phyloP scores from a whole-genome alignment of 2,113 vertebrate species.

The Thinocorus orbignyianus region DNA sequence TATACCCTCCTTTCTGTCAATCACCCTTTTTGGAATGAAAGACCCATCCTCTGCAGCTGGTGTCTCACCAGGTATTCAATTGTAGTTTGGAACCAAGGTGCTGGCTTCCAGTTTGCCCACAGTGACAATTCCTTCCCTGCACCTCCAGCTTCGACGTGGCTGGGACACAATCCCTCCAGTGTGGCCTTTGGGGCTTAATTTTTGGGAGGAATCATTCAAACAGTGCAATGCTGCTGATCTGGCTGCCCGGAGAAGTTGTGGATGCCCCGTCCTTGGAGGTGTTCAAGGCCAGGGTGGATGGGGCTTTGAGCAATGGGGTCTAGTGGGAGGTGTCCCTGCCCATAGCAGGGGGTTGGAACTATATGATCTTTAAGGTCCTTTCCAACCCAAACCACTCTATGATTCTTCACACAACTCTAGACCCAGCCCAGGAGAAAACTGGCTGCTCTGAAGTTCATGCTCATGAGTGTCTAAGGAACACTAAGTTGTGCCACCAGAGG shows the following conservation, averaged over 20 bases:
- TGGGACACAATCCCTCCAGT: not conserved
- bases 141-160: not conserved
- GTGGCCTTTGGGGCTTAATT: not conserved
- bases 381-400: too few relatives aligned
- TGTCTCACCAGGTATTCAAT: not conserved
- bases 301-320: too few relatives aligned
- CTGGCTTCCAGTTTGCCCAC: not conserved
- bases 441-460: not conserved
- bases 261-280: too few relatives aligned
- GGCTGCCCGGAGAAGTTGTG: too few relatives aligned
- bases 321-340: too few relatives aligned
- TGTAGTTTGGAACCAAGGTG: not conserved
- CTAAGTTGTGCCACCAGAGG: not conserved
- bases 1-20: not conserved
- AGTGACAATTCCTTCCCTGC: not conserved
- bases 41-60: not conserved
- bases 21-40: not conserved
- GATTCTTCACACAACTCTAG: not conserved
- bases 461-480: not conserved
- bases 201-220: not conserved
- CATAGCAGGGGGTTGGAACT: too few relatives aligned
- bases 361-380: too few relatives aligned
- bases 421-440: not conserved
- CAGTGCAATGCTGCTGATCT: not conserved
- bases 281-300: too few relatives aligned